Conservation (phyloP, 1,140 invertebrate species). For the Ectropis grisescens region DNA sequence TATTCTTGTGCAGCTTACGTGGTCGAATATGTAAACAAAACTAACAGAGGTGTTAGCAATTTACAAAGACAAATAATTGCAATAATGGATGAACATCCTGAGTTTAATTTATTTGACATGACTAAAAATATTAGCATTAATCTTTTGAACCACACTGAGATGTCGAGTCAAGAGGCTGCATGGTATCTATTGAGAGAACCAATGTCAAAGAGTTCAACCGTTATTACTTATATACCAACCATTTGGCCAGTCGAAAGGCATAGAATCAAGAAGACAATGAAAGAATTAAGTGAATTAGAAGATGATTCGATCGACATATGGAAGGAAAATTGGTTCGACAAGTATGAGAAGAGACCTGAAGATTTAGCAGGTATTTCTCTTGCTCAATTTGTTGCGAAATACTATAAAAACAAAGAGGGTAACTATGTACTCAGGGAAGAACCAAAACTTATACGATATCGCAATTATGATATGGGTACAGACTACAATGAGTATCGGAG, state of each 20-base stretch:
- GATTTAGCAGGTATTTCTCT: constrained; percentile 5
- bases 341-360: constrained; percentile 16
- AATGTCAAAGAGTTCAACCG: constrained; percentile 6
- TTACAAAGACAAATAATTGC: constrained; percentile 18
- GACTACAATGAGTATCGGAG: constrained; percentile 30
- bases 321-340: constrained; percentile 16
- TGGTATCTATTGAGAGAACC: constrained; percentile 19
- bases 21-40: constrained; percentile 18
- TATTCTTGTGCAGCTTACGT: constrained; percentile 17
- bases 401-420: constrained; percentile 8
- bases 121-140: constrained; percentile 15
- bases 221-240: constrained; percentile 9
- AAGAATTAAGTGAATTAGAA: constrained; percentile 4
- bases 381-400: constrained; percentile 15
- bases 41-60: constrained; percentile 14
- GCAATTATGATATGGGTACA: constrained; percentile 30
- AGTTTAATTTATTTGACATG: constrained; percentile 14
- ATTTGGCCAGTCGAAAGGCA: constrained; percentile 4
- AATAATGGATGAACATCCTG: constrained; percentile 14
- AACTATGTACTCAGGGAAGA: constrained; percentile 1
- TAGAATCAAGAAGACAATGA: constrained; percentile 7
- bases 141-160: constrained; percentile 12
- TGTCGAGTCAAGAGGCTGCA: constrained; percentile 16
- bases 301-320: constrained; percentile 9
- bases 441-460: constrained; percentile 6